phyloP scores from a whole-genome alignment of 1,140 invertebrate genomes.

The Neodiprion virginianus region DNA sequence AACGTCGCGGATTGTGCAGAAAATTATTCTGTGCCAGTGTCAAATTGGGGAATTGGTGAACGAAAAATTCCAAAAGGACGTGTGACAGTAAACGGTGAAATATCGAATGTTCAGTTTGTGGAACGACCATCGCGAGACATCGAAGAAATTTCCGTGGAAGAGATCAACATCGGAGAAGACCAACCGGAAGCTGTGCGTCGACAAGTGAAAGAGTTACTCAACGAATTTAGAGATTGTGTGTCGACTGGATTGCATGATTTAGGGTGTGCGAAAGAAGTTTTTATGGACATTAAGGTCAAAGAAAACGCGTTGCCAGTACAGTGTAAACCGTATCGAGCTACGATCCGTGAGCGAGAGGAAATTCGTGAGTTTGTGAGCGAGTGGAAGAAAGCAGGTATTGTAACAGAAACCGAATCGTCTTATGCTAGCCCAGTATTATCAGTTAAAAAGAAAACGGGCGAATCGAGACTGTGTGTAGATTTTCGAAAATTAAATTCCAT shows the following conservation, averaged over 20 bases:
- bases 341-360: neutral
- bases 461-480: conserved; percentile 45
- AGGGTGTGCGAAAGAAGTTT: conserved; percentile 9
- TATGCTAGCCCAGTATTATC: conserved; percentile 43
- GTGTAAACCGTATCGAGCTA: conserved; percentile 23
- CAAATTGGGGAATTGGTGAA: too few relatives aligned
- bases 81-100: too few relatives aligned
- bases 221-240: conserved; percentile 21
- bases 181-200: neutral
- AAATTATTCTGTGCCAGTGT: too few relatives aligned
- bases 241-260: conserved; percentile 20
- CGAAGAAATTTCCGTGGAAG: neutral
- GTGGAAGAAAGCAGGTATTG: conserved; percentile 27
- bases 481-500: conserved; percentile 55
- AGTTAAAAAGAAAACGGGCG: conserved; percentile 42
- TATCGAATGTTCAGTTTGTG: too few relatives aligned
- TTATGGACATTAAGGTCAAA: conserved; percentile 20
- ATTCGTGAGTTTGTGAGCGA: conserved; percentile 20
- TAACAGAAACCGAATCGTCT: conserved; percentile 33
- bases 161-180: neutral
- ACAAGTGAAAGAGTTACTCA: conserved; percentile 12
- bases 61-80: too few relatives aligned
- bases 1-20: too few relatives aligned
- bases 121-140: neutral
- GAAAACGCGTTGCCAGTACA: conserved; percentile 11